Evolutionary conservation across 2,113 vertebrate genomes (phyloP), one percentile per base, ranked within the genome.

Genomic region (Odocoileus virginianus): DNA sequence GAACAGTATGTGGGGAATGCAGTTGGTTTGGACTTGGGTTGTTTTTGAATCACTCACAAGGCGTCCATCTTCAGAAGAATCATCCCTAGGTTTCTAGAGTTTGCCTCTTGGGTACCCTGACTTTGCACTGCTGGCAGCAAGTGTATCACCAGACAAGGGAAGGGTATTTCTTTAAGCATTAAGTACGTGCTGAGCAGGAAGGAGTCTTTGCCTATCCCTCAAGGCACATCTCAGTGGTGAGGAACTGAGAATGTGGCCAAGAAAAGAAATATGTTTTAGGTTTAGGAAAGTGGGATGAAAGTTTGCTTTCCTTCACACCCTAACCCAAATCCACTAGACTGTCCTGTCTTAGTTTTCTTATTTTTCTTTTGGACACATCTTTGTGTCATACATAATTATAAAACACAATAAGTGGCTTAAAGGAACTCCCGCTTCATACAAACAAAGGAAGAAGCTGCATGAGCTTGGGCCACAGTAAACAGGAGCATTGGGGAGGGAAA

Each of bases 41-140:
- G n/a, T 92, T 95, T 94, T 86, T 81, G 28, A 97, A 50, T 89
- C 94, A 93, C 54, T 74, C 90, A 84, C 16, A 81, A 40, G 74
- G 45, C n/a, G 0, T 87, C 40, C 28, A 78, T 52, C 89, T 96
- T 87, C 47, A 19, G n/a, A 47, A 74, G 78, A 85, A 92, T 16
- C 57, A 16, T 50, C 23, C 55, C 30, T 10, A 40, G 28, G n/a
- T 95, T 89, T 89, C 82, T 30, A 25, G 28, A 78, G 16, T 61
- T 85, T 83, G 33, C 25, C 85, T 61, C 87, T 89, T 74, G 25
- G 43, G 86, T 83, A 28, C 28, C 84, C 43, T 78, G 28, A 57
- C 50, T 96, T 94, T 92, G 71, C 52, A 85, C 55, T 88, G 50
- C 85, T 47, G 54, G 71, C 78, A 83, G 10, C 19, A 97, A 87